phyloP scores from a whole-genome alignment of 1,140 invertebrate species.

The Tribolium castaneum region DNA sequence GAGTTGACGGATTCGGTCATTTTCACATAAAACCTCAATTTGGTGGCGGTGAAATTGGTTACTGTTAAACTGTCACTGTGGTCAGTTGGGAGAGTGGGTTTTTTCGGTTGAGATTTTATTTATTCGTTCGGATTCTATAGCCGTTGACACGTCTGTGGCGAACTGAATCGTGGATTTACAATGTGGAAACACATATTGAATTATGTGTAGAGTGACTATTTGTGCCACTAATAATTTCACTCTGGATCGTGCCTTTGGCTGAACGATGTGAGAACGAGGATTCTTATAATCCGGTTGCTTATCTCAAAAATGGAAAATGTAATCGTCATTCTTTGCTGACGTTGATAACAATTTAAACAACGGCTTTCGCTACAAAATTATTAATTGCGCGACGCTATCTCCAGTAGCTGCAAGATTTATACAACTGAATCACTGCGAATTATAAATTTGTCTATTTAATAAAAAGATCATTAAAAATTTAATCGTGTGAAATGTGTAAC shows the following conservation, averaged over 20 bases:
- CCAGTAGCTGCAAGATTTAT: not conserved
- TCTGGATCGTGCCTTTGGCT: not conserved
- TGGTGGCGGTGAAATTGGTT: not conserved
- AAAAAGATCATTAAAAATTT: not conserved
- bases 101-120: not conserved
- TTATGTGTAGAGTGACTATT: not conserved
- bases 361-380: not conserved
- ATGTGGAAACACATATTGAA: not conserved
- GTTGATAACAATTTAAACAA: not conserved
- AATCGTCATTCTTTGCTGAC: not conserved
- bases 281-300: not conserved
- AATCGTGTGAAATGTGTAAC: not conserved
- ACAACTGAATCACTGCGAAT: not conserved
- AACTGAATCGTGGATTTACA: slow-evolving; percentile 5
- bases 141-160: not conserved
- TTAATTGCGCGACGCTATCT: not conserved
- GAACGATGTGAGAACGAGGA: slow-evolving; percentile 1
- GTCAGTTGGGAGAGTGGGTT: not conserved
- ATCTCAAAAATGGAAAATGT: not conserved
- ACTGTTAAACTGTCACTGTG: not conserved
- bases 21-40: not conserved
- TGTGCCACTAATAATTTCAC: not conserved
- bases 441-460: too few species aligned
- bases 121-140: not conserved
- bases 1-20: not conserved